A percentile compares a stretch with the other conserved stretches of the same genome.
Evolutionary conservation across 2,888 invertebrate genomes (phyloP).

Genomic region (Chrysolina oricalcia): DNA sequence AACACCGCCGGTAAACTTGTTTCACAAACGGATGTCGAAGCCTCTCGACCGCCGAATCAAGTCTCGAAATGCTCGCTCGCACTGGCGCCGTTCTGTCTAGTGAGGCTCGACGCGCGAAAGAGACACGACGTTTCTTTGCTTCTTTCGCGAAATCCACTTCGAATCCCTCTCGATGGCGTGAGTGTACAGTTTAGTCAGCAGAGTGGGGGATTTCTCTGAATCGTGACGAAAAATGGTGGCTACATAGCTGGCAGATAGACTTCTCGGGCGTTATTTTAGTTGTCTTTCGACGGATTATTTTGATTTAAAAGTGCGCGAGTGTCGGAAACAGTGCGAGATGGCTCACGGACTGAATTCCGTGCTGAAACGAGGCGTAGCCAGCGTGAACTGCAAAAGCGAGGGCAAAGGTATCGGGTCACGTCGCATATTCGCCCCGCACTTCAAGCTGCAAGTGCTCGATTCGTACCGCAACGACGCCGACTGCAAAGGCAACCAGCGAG

Average conservation of each 20-base stretch:
- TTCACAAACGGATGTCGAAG: slow-evolving; percentile 83
- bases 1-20: slow-evolving; percentile 80
- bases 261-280: slow-evolving; percentile 65
- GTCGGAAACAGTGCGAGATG: slow-evolving; percentile 69
- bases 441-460: slow-evolving; percentile 91
- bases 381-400: slow-evolving; percentile 70
- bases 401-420: slow-evolving; percentile 82
- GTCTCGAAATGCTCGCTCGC: slow-evolving; percentile 64
- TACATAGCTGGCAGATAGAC: slow-evolving; percentile 74
- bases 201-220: slow-evolving; percentile 71
- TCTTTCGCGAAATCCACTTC: slow-evolving; percentile 54
- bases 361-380: slow-evolving; percentile 69
- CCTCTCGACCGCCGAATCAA: slow-evolving; percentile 68
- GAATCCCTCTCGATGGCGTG: slow-evolving; percentile 79
- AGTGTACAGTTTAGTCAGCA: slow-evolving; percentile 77
- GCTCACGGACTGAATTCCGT: slow-evolving; percentile 76
- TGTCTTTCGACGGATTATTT: slow-evolving; percentile 63
- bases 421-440: slow-evolving; percentile 91
- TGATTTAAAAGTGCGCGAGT: slow-evolving; percentile 54
- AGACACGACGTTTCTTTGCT: slow-evolving; percentile 51
- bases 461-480: slow-evolving; percentile 90
- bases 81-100: slow-evolving; percentile 51
- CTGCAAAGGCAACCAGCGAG: slow-evolving; percentile 91
- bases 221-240: slow-evolving; percentile 73
- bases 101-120: slow-evolving; percentile 27